Evolutionary conservation across 1,140 invertebrate species (phyloP).

Genomic region (Drosophila biarmipes): DNA sequence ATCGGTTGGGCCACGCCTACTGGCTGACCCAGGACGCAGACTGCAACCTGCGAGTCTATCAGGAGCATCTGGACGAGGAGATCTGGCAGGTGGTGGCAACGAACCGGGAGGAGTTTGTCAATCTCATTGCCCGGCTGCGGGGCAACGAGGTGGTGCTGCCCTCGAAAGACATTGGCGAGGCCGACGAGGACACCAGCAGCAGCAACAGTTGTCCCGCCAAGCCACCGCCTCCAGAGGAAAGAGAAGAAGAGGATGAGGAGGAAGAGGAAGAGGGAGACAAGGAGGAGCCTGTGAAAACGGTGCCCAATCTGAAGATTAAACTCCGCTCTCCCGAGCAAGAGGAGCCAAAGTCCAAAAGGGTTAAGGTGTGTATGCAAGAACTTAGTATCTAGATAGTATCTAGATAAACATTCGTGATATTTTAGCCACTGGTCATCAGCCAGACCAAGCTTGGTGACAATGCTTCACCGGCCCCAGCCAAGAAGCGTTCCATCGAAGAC

Average conservation of each 20-base stretch:
- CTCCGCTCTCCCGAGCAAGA: conserved; percentile 53
- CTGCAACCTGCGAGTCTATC: conserved; percentile 95
- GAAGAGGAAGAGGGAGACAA: conserved; percentile 51
- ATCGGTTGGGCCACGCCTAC: conserved; percentile 95
- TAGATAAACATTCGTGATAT: background rate
- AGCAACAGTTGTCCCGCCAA: conserved; percentile 70
- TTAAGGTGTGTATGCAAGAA: conserved; percentile 55
- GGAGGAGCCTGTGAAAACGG: conserved; percentile 40
- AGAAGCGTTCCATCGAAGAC: conserved; percentile 68
- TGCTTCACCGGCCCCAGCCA: conserved; percentile 54
- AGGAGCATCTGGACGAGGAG: conserved; percentile 97
- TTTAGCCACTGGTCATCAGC: conserved; percentile 65
- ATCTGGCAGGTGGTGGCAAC: conserved; percentile 97
- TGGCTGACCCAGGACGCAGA: conserved; percentile 96
- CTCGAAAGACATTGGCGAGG: conserved; percentile 85
- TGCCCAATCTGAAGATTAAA: conserved; percentile 82
- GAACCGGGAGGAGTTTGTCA: conserved; percentile 91
- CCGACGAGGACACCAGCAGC: conserved; percentile 88
- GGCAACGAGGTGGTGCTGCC: conserved; percentile 88
- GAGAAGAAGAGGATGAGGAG: conserved; percentile 72
- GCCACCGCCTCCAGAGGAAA: conserved; percentile 83
- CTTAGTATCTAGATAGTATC: too few relatives aligned
- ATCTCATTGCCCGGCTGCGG: conserved; percentile 90
- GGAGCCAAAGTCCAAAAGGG: conserved; percentile 54
- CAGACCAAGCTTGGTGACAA: conserved; percentile 57